These are phyloP conservation scores for Chrysemys picta DNA, from an alignment of 2,113 vertebrate genomes.

Conservation along the genomic window DNA sequence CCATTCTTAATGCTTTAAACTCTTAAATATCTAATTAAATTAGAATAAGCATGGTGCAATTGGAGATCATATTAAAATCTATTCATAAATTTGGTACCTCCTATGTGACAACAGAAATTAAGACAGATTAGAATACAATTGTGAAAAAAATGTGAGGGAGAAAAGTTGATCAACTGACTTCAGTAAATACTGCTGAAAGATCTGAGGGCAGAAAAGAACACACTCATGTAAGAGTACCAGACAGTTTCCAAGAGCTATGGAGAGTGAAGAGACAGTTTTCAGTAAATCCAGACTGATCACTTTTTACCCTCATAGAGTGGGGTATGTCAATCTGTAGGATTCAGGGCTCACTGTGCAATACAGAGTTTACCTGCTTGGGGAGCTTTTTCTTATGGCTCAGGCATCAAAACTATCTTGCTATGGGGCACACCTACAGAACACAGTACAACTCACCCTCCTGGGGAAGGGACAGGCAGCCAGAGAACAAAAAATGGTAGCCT, in stretches of 20 bases:
- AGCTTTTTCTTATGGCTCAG: not conserved
- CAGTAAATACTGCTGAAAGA: not conserved
- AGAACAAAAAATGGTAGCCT: not conserved
- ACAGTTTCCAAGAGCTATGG: not conserved
- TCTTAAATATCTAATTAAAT: not conserved
- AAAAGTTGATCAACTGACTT: not conserved
- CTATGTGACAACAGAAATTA: slow-evolving; percentile 19
- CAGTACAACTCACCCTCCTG: not conserved
- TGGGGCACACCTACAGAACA: not conserved
- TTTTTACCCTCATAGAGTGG: not conserved
- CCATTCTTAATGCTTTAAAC: slow-evolving; percentile 36
- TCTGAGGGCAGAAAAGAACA: not conserved
- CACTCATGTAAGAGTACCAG: not conserved
- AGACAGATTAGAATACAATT: slow-evolving; percentile 39
- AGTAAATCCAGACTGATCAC: not conserved
- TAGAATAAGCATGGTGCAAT: not conserved
- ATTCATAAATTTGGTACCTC: slow-evolving; percentile 42
- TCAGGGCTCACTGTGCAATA: not conserved
- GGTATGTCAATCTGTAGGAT: not conserved
- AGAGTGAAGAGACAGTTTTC: not conserved
- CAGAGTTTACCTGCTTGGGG: not conserved
- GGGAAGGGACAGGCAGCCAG: not conserved
- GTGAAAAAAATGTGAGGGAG: not conserved
- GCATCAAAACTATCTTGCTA: not conserved
- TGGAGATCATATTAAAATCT: slow-evolving; percentile 52